These are phyloP conservation scores for Lutraria rhynchaena DNA, from an alignment of 1,140 invertebrate species.

Conservation along the genomic window DNA sequence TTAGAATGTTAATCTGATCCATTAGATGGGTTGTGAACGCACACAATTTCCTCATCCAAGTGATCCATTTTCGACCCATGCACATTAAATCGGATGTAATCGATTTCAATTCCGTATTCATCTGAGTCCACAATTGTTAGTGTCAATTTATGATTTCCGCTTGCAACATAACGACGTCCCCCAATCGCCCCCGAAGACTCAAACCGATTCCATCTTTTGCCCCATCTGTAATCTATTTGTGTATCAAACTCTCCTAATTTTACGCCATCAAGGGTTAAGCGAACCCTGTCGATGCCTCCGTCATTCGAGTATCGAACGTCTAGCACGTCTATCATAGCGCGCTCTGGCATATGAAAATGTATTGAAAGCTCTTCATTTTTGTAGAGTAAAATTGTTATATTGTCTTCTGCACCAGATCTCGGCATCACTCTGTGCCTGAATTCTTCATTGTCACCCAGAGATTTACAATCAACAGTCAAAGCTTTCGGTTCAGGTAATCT, in stretches of 20 bases:
- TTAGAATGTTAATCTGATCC: neutral
- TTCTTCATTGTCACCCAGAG: conserved; percentile 10
- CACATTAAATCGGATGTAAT: conserved; percentile 44
- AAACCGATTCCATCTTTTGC: conserved; percentile 46
- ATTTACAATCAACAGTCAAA: conserved; percentile 23
- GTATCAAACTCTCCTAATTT: conserved; percentile 24
- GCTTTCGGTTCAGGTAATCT: conserved; percentile 14
- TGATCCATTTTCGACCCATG: conserved; percentile 15
- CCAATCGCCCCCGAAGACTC: conserved; percentile 40
- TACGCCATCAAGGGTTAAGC: conserved; percentile 35
- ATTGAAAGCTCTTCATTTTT: conserved; percentile 26
- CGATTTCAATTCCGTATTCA: conserved; percentile 44
- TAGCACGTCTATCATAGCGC: conserved; percentile 20
- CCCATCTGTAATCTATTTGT: neutral
- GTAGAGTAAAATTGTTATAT: conserved; percentile 41
- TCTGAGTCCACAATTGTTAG: conserved; percentile 28
- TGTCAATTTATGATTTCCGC: conserved; percentile 19
- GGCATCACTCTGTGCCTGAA: conserved; percentile 7
- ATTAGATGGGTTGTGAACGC: conserved; percentile 11
- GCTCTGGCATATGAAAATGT: conserved; percentile 44
- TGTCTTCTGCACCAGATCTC: conserved; percentile 15
- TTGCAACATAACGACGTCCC: neutral
- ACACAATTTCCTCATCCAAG: conserved; percentile 20
- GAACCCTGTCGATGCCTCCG: conserved; percentile 50
- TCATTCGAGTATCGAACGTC: conserved; percentile 61